A percentile compares a stretch with the other conserved stretches of the same genome.
These are phyloP conservation scores for Synchiropus splendidus DNA, from an alignment of 2,113 vertebrate genomes.

Conservation along the genomic window DNA sequence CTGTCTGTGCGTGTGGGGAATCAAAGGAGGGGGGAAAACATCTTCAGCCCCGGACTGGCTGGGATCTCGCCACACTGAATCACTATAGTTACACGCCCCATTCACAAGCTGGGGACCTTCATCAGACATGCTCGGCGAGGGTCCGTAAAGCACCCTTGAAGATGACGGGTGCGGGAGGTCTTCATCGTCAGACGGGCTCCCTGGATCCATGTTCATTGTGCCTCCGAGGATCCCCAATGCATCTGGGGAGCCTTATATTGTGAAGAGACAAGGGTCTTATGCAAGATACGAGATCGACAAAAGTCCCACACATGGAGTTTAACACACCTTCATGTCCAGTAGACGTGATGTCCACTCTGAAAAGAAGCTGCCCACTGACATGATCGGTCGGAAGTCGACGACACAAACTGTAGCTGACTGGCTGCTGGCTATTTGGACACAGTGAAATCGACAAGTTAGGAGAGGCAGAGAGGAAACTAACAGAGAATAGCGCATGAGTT, in stretches of 20 bases:
- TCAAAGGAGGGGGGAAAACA: slow-evolving; percentile 5
- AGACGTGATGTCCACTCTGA: slow-evolving; percentile 85
- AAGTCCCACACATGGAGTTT: neutral
- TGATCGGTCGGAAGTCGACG: slow-evolving; percentile 92
- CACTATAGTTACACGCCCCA: slow-evolving; percentile 33
- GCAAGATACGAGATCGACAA: too few species aligned
- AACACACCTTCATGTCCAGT: slow-evolving; percentile 81
- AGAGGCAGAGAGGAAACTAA: neutral
- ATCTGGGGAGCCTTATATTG: slow-evolving; percentile 77
- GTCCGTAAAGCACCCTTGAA: slow-evolving; percentile 23
- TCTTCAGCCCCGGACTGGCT: slow-evolving; percentile 13
- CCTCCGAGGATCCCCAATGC: slow-evolving; percentile 63
- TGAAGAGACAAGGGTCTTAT: too few species aligned
- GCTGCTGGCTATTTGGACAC: slow-evolving; percentile 73
- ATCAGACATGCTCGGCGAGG: slow-evolving; percentile 58
- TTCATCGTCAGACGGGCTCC: slow-evolving; percentile 92
- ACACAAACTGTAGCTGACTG: slow-evolving; percentile 84
- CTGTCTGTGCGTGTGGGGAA: slow-evolving; percentile 68
- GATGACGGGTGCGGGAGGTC: slow-evolving; percentile 65
- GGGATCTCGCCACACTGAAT: slow-evolving; percentile 30
- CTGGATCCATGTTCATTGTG: slow-evolving; percentile 81
- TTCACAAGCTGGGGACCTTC: slow-evolving; percentile 51
- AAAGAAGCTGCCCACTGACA: slow-evolving; percentile 89
- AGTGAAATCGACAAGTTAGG: too few species aligned
- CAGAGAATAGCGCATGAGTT: neutral